Conservation (phyloP, 2,888 invertebrate genomes). For the Ophioninae sp. region DNA sequence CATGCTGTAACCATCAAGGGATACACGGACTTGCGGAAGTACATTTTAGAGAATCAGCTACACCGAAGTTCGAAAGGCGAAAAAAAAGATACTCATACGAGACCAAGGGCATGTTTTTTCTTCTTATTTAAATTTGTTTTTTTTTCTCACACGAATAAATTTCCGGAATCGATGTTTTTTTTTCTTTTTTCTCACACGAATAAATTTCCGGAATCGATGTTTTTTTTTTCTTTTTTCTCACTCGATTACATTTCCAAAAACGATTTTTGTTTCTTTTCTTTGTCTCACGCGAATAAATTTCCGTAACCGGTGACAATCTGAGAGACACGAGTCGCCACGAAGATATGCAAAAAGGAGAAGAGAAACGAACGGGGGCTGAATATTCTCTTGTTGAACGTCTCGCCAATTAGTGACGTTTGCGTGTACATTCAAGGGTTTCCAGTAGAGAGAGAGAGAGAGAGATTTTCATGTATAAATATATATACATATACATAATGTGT, state of each 20-base stretch:
- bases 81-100: too few species aligned
- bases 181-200: too few species aligned
- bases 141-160: too few species aligned
- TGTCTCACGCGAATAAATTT: neutral
- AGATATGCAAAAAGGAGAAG: neutral
- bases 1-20: neutral
- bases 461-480: neutral
- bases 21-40: neutral
- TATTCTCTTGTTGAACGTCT: constrained; percentile 32
- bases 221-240: too few species aligned
- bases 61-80: too few species aligned
- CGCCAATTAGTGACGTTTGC: constrained; percentile 45
- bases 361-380: constrained; percentile 9
- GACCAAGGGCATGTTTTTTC: too few species aligned
- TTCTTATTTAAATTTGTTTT: too few species aligned
- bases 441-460: neutral
- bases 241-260: too few species aligned
- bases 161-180: too few species aligned
- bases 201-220: too few species aligned
- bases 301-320: constrained; percentile 12
- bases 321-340: neutral
- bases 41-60: too few species aligned
- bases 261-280: too few species aligned
- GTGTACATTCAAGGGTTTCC: constrained; percentile 1
- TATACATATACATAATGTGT: neutral